A percentile compares a stretch with the other conserved stretches of the same genome.
These are phyloP conservation scores for Avahi laniger DNA, from an alignment of 2,797 vertebrate species.

Conservation along the genomic window DNA sequence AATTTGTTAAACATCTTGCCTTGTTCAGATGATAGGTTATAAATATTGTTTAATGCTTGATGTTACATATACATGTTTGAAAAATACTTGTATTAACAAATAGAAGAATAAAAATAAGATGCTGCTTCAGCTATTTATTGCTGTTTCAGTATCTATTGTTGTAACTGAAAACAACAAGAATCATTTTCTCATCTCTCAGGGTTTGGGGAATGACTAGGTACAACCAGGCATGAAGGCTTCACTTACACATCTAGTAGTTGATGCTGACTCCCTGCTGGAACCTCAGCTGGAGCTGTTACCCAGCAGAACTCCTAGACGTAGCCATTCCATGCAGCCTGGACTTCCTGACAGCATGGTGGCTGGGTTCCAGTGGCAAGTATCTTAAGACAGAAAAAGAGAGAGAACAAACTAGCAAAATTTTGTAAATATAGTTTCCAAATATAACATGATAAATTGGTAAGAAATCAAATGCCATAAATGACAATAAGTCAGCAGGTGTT, in stretches of 20 bases:
- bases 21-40: not conserved
- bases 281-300: not conserved
- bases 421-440: not conserved
- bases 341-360: not conserved
- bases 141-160: not conserved
- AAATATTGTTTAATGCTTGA: not conserved
- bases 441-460: not conserved
- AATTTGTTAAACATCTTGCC: conserved; percentile 16
- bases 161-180: not conserved
- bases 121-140: not conserved
- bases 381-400: not conserved
- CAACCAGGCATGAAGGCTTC: not conserved
- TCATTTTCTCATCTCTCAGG: not conserved
- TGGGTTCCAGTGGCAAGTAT: not conserved
- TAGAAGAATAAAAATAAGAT: conserved; percentile 12
- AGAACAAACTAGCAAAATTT: not conserved
- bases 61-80: not conserved
- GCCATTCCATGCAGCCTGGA: not conserved
- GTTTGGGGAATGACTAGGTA: not conserved
- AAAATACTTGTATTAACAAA: conserved; percentile 8
- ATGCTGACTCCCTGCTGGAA: not conserved
- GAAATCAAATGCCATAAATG: not conserved
- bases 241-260: not conserved
- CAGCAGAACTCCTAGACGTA: not conserved
- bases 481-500: not conserved